Percentiles rank a stretch among this genome's conserved stretches.
Conservation (phyloP, 2,113 vertebrate genomes). For the Gallinago media region DNA sequence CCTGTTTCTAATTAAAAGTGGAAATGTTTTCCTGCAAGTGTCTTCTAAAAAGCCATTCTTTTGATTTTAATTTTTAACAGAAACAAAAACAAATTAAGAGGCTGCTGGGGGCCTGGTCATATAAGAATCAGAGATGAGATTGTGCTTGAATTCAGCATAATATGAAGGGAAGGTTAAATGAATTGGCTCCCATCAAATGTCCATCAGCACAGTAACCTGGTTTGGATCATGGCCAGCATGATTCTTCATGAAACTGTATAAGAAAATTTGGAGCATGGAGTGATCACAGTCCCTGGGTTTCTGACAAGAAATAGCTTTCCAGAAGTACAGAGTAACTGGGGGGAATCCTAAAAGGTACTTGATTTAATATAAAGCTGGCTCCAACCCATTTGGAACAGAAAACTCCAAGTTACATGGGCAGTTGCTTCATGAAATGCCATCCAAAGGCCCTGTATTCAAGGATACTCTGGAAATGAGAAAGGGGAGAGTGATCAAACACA, state of each 20-base stretch:
- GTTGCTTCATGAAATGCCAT: neutral
- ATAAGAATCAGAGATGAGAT: neutral
- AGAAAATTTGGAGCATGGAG: neutral
- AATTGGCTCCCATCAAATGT: neutral
- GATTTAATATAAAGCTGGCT: slow-evolving; percentile 17
- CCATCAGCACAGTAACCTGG: neutral
- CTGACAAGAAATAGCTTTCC: neutral
- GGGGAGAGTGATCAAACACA: neutral
- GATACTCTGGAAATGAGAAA: neutral
- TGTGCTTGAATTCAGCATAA: neutral
- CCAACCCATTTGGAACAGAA: neutral
- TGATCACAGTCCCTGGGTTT: neutral
- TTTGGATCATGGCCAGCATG: neutral
- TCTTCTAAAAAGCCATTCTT: neutral
- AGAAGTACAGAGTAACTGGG: neutral
- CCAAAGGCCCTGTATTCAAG: neutral
- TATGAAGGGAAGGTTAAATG: neutral
- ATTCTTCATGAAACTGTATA: neutral
- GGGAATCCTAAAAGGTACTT: slow-evolving; percentile 18
- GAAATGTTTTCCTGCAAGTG: neutral
- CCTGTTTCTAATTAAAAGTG: neutral
- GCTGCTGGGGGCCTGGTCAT: neutral
- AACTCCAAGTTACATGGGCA: neutral
- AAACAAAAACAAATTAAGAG: neutral
- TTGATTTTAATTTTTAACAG: neutral